Percentiles rank a stretch among this genome's conserved stretches.
Evolutionary conservation across 2,113 vertebrate species (phyloP).

Genomic region (Sceloporus undulatus): DNA sequence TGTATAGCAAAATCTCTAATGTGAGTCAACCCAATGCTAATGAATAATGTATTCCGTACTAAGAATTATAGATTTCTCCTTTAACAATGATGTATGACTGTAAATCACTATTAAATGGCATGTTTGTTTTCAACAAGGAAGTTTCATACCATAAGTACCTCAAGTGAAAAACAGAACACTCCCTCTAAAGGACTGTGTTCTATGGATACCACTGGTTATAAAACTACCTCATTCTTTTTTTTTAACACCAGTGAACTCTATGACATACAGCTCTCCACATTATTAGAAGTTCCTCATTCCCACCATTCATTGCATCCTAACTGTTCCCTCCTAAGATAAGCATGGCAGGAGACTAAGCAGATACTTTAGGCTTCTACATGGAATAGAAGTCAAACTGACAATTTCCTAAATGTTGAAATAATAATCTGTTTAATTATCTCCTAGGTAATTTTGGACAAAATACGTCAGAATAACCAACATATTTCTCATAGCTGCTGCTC

Average conservation of each 20-base stretch:
- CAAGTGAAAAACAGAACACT: slow-evolving; percentile 11
- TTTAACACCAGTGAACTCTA: background rate
- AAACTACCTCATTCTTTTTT: slow-evolving; percentile 19
- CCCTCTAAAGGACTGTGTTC: slow-evolving; percentile 18
- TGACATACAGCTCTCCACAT: background rate
- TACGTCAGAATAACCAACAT: background rate
- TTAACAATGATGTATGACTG: slow-evolving; percentile 1
- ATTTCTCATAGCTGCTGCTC: background rate
- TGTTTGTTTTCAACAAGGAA: slow-evolving; percentile 35
- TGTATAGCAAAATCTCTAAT: slow-evolving; percentile 11
- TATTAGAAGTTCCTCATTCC: background rate
- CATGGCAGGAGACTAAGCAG: no score
- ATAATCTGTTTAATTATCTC: background rate
- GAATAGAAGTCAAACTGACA: background rate
- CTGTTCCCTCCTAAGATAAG: no score
- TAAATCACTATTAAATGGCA: slow-evolving; percentile 28
- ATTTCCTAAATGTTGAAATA: background rate
- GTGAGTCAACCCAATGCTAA: slow-evolving; percentile 15
- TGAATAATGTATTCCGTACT: slow-evolving; percentile 23
- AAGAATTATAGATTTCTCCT: slow-evolving; percentile 26
- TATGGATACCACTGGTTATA: slow-evolving; percentile 20
- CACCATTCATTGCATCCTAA: background rate
- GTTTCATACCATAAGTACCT: background rate
- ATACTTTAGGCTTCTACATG: background rate
- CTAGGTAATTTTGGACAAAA: background rate